phyloP scores from a whole-genome alignment of 2,797 vertebrate species.

The Scleropages formosus region DNA sequence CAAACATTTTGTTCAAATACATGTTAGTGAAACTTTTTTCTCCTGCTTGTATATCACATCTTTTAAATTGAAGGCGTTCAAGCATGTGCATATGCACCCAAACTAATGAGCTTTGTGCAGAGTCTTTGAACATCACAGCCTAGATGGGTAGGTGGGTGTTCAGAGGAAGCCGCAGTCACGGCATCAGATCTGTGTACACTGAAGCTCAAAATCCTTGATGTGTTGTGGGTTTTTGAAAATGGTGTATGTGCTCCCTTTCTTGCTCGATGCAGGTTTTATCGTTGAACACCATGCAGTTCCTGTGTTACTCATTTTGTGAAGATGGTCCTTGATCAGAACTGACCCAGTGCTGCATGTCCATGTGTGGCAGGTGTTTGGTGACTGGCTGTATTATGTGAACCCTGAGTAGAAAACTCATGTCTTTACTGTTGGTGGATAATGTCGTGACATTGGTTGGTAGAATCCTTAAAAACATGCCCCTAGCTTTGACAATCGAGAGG shows the following conservation, averaged over 20 bases:
- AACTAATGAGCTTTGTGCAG: neutral
- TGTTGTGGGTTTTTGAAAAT: neutral
- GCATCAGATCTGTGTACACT: neutral
- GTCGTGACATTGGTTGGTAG: neutral
- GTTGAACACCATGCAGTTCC: neutral
- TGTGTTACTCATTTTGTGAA: too few species aligned
- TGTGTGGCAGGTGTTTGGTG: too few species aligned
- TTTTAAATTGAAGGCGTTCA: neutral
- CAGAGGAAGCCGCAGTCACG: neutral
- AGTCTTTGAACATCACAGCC: neutral
- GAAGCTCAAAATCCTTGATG: neutral
- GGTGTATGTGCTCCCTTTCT: neutral
- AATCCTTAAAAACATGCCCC: neutral
- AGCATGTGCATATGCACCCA: neutral
- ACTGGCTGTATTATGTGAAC: too few species aligned
- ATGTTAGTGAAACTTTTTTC: neutral
- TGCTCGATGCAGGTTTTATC: too few species aligned
- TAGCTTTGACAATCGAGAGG: conserved; percentile 24
- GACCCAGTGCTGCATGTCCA: too few species aligned
- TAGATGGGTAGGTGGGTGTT: neutral
- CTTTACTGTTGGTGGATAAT: too few species aligned
- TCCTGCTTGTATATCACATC: neutral
- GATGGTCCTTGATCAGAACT: too few species aligned
- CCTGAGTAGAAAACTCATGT: too few species aligned
- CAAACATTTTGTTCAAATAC: neutral